A percentile compares a stretch with the other conserved stretches of the same genome.
Conservation (phyloP, 2,113 vertebrate genomes). For the Mesocricetus auratus region DNA sequence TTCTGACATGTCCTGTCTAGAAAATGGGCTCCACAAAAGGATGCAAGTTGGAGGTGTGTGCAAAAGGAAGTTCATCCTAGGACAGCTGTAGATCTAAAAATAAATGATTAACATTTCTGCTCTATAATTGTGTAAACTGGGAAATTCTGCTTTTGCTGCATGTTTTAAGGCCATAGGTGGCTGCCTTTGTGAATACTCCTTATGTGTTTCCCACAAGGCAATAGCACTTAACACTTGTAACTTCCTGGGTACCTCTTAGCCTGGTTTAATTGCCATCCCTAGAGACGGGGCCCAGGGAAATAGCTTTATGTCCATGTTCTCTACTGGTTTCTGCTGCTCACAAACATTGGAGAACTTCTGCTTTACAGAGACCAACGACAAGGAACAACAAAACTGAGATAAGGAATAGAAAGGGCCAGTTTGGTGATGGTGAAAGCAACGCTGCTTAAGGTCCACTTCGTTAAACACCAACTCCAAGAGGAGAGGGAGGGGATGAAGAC, state of each 20-base stretch:
- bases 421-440: neutral
- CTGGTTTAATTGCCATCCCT: neutral
- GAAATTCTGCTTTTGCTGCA: neutral
- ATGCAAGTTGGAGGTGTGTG: too few species aligned
- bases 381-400: neutral
- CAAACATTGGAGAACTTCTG: neutral
- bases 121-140: neutral
- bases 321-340: neutral
- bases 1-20: neutral
- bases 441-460: neutral
- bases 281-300: neutral
- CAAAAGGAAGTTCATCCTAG: neutral
- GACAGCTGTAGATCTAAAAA: neutral
- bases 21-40: neutral
- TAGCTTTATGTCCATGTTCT: neutral
- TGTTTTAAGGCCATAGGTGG: neutral
- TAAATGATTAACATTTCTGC: neutral
- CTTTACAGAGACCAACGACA: neutral
- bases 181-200: neutral
- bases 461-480: neutral
- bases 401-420: neutral
- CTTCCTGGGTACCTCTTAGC: neutral
- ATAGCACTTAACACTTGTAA: neutral
- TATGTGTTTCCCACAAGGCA: neutral
- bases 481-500: neutral